Base-by-base conservation (phyloP, 30 jellyfish, hydroid and myxozoan genomes). In the Nemopilema nomurai region DNA sequence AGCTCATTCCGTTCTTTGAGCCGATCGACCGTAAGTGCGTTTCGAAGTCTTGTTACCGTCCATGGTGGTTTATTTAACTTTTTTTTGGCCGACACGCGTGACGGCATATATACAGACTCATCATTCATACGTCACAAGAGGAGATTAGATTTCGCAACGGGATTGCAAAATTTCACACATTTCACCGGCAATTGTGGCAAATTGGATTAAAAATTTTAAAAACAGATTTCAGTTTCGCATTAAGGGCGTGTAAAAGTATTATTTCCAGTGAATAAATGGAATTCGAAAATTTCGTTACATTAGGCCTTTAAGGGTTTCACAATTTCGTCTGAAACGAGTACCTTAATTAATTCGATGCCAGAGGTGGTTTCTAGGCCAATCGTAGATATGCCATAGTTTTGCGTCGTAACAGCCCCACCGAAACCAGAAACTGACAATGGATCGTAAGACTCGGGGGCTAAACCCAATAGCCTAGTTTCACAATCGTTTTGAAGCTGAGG, bases 321-420 rank as follows among this genome's bases (percentile, higher is more conserved):
- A 53, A 79, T 79, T 63, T 62, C 69, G 89, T 79, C 89, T 16
- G 80, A 28, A 22, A 66, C 68, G 41, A 79, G 80, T 4, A 79
- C 87, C 20, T 62, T 65, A 49, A 79, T 80, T 1, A 28, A 8
- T 79, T n/a, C n/a, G n/a, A n/a, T n/a, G n/a, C n/a, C n/a, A n/a
- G n/a, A n/a, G n/a, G n/a, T n/a, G n/a, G n/a, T n/a, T n/a, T n/a
- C n/a, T n/a, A n/a, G n/a, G n/a, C n/a, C n/a, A n/a, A n/a, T n/a
- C n/a, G n/a, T n/a, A n/a, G n/a, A n/a, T n/a, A n/a, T n/a, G n/a
- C n/a, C n/a, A n/a, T n/a, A n/a, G n/a, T n/a, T n/a, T n/a, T 79
- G 29, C 18, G 32, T 79, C n/a, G n/a, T n/a, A n/a, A n/a, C n/a
- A n/a, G n/a, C n/a, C n/a, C n/a, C n/a, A n/a, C n/a, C n/a, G n/a